Conservation (phyloP, 2,888 invertebrate species). For the Elmis aenea region DNA sequence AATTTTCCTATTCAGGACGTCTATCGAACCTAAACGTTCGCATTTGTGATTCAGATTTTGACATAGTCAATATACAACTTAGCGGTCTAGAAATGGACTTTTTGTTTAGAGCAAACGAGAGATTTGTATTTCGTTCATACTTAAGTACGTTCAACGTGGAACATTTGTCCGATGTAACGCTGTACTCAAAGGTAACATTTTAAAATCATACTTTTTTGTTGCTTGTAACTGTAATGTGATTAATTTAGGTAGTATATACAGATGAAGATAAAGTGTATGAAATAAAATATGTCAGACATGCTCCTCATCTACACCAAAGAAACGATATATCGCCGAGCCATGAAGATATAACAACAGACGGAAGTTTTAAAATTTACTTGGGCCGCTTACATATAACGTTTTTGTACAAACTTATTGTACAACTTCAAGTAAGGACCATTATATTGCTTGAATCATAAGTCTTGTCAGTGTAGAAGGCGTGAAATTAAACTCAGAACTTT, state of each 20-base stretch:
- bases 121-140: conserved; percentile 67
- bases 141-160: conserved; percentile 65
- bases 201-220: not conserved
- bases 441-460: too few species aligned
- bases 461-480: too few species aligned
- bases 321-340: conserved; percentile 50
- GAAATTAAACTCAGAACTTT: too few species aligned
- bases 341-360: conserved; percentile 58
- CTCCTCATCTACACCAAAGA: conserved; percentile 52
- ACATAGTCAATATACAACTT: conserved; percentile 63
- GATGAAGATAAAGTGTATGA: conserved; percentile 79
- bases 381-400: conserved; percentile 69
- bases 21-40: conserved; percentile 57
- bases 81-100: conserved; percentile 68
- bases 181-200: conserved; percentile 63
- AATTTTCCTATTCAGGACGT: conserved; percentile 66
- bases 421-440: conserved; percentile 53
- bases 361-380: conserved; percentile 63
- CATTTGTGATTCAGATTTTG: conserved; percentile 66
- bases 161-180: conserved; percentile 66
- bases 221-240: too few species aligned
- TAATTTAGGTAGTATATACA: conserved; percentile 62
- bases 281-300: conserved; percentile 69
- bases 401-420: conserved; percentile 59
- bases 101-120: conserved; percentile 70